A percentile compares a stretch with the other conserved stretches of the same genome.
Conservation (phyloP, 2,113 vertebrate species). For the Passerina amoena region DNA sequence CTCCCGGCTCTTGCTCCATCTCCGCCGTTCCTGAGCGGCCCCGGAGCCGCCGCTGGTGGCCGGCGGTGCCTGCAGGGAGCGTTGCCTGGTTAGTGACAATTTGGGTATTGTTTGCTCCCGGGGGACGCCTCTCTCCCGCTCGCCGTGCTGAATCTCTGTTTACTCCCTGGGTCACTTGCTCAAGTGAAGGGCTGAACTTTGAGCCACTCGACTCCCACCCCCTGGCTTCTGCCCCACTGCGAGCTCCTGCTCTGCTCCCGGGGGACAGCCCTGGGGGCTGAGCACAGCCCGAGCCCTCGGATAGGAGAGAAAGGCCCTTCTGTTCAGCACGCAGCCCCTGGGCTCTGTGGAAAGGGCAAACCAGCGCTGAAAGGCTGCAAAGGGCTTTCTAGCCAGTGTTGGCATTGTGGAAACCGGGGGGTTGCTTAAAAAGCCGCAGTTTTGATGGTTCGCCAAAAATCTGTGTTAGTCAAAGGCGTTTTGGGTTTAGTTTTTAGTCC, state of each 20-base stretch:
- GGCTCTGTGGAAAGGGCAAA: not conserved
- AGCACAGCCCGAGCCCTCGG: not conserved
- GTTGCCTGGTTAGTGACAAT: not conserved
- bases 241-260: not conserved
- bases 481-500: not conserved
- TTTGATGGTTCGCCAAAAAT: not conserved
- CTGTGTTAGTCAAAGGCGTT: not conserved
- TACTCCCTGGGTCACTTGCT: constrained; percentile 53
- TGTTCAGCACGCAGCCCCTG: not conserved
- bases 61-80: accelerated
- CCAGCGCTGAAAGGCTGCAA: not conserved
- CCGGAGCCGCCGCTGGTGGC: accelerated
- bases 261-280: not conserved
- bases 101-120: constrained; percentile 13
- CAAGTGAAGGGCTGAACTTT: constrained; percentile 53
- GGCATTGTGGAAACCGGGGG: not conserved
- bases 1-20: not conserved
- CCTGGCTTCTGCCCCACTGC: constrained; percentile 46
- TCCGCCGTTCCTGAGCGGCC: not conserved
- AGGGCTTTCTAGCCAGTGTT: not conserved
- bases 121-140: not conserved
- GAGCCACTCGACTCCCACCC: constrained; percentile 39
- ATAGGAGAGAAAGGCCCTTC: not conserved
- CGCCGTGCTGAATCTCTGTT: not conserved
- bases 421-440: not conserved